phyloP scores from a whole-genome alignment of 23 tunicate genomes.

The Botrylloides violaceus region DNA sequence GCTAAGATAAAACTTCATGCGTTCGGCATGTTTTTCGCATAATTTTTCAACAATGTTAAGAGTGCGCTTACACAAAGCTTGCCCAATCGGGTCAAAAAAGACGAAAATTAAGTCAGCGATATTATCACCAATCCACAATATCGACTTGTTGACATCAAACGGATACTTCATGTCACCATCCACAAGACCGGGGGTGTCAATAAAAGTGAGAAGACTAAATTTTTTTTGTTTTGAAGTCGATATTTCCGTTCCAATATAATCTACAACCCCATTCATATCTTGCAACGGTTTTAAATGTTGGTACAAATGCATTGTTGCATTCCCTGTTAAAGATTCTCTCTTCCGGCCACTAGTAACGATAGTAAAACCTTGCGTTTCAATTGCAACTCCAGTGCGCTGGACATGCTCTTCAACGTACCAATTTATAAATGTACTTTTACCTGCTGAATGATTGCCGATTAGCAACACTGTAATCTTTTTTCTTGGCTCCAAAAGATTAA shows the following conservation, averaged over 20 bases:
- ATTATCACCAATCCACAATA: conserved; percentile 82
- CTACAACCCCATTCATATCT: conserved; percentile 69
- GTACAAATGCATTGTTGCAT: conserved; percentile 85
- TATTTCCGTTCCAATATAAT: conserved; percentile 65
- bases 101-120: conserved; percentile 88
- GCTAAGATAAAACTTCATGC: conserved; percentile 82
- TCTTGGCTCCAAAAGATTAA: conserved; percentile 80
- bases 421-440: conserved; percentile 91
- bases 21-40: conserved; percentile 74
- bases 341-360: conserved; percentile 91
- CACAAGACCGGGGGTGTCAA: conserved; percentile 94
- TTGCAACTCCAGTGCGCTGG: conserved; percentile 95
- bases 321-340: conserved; percentile 92
- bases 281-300: conserved; percentile 85
- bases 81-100: conserved; percentile 97
- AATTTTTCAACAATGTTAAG: conserved; percentile 79
- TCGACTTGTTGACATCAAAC: conserved; percentile 87
- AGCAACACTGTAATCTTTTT: conserved; percentile 94
- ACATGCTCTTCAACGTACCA: conserved; percentile 96
- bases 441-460: conserved; percentile 98
- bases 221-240: conserved; percentile 89
- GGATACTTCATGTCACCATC: conserved; percentile 99
- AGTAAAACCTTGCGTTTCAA: conserved; percentile 97
- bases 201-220: conserved; percentile 65
- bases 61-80: conserved; percentile 96